These are phyloP conservation scores for Lithosia quadra DNA, from an alignment of 2,888 invertebrate species.

Conservation along the genomic window DNA sequence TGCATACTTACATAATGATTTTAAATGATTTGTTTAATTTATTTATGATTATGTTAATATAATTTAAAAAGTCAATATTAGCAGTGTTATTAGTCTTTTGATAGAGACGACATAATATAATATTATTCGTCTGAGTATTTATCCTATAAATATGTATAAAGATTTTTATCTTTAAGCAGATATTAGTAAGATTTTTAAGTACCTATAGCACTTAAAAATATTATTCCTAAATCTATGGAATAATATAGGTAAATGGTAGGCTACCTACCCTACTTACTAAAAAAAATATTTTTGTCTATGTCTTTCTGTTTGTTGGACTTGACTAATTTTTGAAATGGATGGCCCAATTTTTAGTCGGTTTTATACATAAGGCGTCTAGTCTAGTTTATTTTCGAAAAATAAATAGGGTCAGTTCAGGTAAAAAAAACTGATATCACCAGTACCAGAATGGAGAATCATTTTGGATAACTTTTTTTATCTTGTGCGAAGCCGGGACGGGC, in stretches of 20 bases:
- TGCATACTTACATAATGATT: background rate
- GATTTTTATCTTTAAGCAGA: background rate
- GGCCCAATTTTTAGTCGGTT: background rate
- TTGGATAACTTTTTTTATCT: too few species aligned
- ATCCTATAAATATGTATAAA: background rate
- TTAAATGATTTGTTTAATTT: background rate
- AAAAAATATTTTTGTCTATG: background rate
- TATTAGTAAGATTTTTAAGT: too few species aligned
- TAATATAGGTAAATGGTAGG: background rate
- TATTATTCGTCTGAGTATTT: background rate
- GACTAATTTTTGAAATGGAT: background rate
- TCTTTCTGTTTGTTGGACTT: background rate
- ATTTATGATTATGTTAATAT: constrained; percentile 1
- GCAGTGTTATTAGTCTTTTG: background rate
- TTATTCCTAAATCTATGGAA: background rate
- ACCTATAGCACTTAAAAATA: too few species aligned
- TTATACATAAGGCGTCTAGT: background rate
- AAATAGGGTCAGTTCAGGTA: background rate
- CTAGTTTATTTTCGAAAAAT: too few species aligned
- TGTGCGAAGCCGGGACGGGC: background rate
- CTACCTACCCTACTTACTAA: too few species aligned
- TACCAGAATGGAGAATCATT: too few species aligned
- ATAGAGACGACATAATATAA: background rate
- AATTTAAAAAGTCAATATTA: background rate
- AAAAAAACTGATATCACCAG: background rate